Percentiles rank a stretch among this genome's conserved stretches.
phyloP scores from a whole-genome alignment of 2,797 vertebrate genomes.

The Myotis planiceps region DNA sequence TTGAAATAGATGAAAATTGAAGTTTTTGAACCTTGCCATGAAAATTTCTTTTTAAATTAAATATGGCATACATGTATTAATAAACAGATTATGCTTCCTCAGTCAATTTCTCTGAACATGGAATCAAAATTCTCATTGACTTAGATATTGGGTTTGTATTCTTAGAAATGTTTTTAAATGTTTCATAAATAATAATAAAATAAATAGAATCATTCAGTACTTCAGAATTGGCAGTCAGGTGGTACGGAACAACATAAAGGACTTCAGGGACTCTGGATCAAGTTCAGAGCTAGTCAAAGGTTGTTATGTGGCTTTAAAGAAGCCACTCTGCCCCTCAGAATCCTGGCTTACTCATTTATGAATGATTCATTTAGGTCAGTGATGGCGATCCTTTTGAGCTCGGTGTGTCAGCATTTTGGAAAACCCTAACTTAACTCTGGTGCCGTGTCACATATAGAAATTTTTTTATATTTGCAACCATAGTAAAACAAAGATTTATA shows the following conservation, averaged over 20 bases:
- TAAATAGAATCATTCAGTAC: neutral
- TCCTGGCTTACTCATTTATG: neutral
- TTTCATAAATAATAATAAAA: neutral
- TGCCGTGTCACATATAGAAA: too few species aligned
- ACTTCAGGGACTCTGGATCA: neutral
- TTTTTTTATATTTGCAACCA: too few species aligned
- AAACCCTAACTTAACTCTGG: too few species aligned
- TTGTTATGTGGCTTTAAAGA: neutral
- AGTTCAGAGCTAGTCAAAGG: neutral
- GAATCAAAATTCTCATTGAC: neutral
- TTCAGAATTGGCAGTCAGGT: neutral
- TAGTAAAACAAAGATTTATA: too few species aligned
- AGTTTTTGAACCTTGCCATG: slow-evolving; percentile 21
- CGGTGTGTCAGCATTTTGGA: too few species aligned
- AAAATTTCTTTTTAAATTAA: slow-evolving; percentile 42
- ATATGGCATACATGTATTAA: neutral
- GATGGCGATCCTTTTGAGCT: too few species aligned
- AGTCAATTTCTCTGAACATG: neutral
- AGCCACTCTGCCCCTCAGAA: neutral
- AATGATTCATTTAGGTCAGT: neutral
- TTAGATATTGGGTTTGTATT: neutral
- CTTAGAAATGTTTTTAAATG: neutral
- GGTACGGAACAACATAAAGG: neutral
- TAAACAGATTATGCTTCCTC: neutral
- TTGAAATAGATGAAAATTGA: neutral